phyloP scores from a whole-genome alignment of 2,113 vertebrate genomes.

The Jaculus jaculus region DNA sequence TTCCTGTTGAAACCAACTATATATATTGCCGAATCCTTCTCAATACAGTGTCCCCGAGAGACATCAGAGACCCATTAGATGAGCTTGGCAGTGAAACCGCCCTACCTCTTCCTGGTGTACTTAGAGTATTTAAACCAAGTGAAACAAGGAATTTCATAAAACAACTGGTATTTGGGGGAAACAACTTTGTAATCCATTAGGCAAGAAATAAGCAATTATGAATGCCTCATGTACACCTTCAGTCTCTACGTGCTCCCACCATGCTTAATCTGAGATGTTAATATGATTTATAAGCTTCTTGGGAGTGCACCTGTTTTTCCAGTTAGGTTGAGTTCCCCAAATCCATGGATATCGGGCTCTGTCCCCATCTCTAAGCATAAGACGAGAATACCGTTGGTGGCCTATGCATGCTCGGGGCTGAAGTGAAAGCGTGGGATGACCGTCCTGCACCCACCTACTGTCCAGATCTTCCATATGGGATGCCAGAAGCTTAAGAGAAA shows the following conservation, averaged over 20 bases:
- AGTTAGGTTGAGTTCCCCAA: neutral
- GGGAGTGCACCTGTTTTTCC: neutral
- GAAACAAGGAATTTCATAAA: neutral
- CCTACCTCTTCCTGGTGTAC: neutral
- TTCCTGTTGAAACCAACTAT: neutral
- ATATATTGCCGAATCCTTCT: neutral
- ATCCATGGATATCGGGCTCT: neutral
- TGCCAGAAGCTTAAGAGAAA: neutral
- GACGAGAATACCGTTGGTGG: neutral
- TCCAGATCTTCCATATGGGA: neutral
- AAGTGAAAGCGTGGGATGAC: neutral
- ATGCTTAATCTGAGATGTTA: neutral
- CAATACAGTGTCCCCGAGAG: neutral
- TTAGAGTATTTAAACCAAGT: neutral
- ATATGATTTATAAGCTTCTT: neutral
- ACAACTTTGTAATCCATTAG: neutral
- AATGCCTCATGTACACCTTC: neutral
- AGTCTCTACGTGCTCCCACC: neutral
- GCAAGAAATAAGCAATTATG: neutral
- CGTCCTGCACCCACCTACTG: neutral
- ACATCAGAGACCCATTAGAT: no score
- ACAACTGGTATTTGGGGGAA: neutral
- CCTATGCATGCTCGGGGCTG: accelerated
- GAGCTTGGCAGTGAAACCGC: neutral
- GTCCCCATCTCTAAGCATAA: neutral